A percentile compares a stretch with the other conserved stretches of the same genome.
These are phyloP conservation scores for Spatula clypeata DNA, from an alignment of 2,797 vertebrate genomes.

Conservation along the genomic window DNA sequence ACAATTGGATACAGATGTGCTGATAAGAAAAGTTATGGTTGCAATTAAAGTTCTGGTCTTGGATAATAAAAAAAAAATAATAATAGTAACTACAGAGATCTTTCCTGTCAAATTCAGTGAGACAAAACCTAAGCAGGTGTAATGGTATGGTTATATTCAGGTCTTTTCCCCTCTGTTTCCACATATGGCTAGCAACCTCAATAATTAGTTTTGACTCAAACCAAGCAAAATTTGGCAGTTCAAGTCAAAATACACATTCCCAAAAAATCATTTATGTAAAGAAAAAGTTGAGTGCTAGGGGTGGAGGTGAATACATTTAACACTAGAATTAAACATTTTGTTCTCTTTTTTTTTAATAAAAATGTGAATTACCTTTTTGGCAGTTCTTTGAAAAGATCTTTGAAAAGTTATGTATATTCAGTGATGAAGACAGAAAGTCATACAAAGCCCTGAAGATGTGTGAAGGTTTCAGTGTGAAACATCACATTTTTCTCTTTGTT, in stretches of 20 bases:
- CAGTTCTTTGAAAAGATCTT: slow-evolving; percentile 68
- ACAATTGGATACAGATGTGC: slow-evolving; percentile 58
- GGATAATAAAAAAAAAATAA: not conserved
- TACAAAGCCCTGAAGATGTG: slow-evolving; percentile 54
- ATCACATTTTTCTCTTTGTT: slow-evolving; percentile 51
- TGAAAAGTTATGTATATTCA: slow-evolving; percentile 71
- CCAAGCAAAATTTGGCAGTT: not conserved
- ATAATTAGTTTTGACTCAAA: not conserved
- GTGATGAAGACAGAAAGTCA: slow-evolving; percentile 55
- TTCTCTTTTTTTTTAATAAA: not conserved
- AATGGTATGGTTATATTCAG: not conserved
- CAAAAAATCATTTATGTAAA: not conserved
- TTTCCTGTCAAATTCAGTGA: not conserved
- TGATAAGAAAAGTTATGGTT: slow-evolving; percentile 62
- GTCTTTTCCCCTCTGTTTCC: not conserved
- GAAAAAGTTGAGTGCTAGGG: not conserved
- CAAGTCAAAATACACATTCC: not conserved
- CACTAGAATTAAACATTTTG: slow-evolving; percentile 58
- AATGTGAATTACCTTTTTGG: slow-evolving; percentile 59
- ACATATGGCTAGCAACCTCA: not conserved
- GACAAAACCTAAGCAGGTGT: not conserved
- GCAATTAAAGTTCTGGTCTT: slow-evolving; percentile 40
- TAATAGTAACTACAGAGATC: not conserved
- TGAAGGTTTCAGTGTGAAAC: slow-evolving; percentile 67
- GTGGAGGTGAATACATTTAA: slow-evolving; percentile 34